Percentiles rank a stretch among this genome's conserved stretches.
Conservation (phyloP, 64 coral and sea anemone species). For the Porites australiensis region DNA sequence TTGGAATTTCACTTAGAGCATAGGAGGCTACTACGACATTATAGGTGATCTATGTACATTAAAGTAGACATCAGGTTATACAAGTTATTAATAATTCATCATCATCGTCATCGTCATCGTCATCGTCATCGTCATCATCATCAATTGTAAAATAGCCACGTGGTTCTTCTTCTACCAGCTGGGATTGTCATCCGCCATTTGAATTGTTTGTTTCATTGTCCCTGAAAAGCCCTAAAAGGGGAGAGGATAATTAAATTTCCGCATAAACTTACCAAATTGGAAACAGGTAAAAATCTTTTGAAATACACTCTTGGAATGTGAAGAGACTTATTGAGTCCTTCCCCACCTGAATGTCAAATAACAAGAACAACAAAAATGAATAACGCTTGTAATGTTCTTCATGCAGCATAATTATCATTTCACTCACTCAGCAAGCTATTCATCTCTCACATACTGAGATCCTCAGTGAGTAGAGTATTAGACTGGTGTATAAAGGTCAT, state of each 20-base stretch:
- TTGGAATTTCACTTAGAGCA: constrained; percentile 92
- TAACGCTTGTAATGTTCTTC: too few relatives aligned
- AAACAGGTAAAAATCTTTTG: constrained; percentile 93
- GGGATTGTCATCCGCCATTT: too few relatives aligned
- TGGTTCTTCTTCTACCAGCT: too few relatives aligned
- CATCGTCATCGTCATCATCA: too few relatives aligned
- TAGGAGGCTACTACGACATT: constrained; percentile 84
- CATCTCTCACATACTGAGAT: background rate
- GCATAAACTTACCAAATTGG: constrained; percentile 76
- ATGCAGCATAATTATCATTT: background rate
- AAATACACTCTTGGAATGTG: constrained; percentile 95
- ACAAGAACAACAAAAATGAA: background rate
- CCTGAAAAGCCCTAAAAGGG: too few relatives aligned
- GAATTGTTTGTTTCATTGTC: too few relatives aligned
- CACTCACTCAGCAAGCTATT: background rate
- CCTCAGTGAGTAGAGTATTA: background rate
- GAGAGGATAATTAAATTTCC: too few relatives aligned
- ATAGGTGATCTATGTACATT: constrained; percentile 57
- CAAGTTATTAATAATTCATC: background rate
- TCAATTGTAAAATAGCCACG: too few relatives aligned
- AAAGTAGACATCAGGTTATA: background rate
- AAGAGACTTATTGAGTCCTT: constrained; percentile 64
- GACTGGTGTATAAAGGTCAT: too few relatives aligned
- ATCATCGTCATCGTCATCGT: too few relatives aligned
- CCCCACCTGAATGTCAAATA: constrained; percentile 59